Conservation (phyloP, 35 echinoderm and acorn worm genomes). For the Apostichopus californicus region DNA sequence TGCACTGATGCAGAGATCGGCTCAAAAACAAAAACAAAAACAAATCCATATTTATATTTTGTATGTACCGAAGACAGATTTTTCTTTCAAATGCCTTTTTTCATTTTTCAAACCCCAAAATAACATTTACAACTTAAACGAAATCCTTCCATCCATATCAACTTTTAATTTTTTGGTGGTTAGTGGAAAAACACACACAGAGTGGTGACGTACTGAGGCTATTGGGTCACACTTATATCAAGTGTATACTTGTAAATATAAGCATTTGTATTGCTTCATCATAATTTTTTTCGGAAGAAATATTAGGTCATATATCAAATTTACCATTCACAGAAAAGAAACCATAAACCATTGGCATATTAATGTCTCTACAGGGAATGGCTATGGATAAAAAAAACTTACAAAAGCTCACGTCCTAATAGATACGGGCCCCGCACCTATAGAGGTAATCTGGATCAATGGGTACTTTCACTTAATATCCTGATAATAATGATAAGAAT, state of each 20-base stretch:
- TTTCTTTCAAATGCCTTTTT: too few species aligned
- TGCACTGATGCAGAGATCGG: too few species aligned
- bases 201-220: slow-evolving; percentile 8
- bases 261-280: neutral
- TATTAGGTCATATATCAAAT: slow-evolving; percentile 41
- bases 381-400: too few species aligned
- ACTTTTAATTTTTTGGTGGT: neutral
- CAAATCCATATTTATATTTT: too few species aligned
- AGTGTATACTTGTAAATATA: neutral
- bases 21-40: too few species aligned
- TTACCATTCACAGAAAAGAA: slow-evolving; percentile 21
- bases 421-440: neutral
- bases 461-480: too few species aligned
- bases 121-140: too few species aligned
- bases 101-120: too few species aligned
- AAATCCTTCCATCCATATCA: neutral
- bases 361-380: slow-evolving; percentile 8
- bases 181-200: neutral
- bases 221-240: neutral
- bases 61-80: too few species aligned
- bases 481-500: too few species aligned
- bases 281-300: slow-evolving; percentile 3
- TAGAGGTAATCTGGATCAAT: too few species aligned
- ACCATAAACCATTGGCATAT: slow-evolving; percentile 5
- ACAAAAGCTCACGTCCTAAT: neutral